Evolutionary conservation across 2,797 vertebrate species (phyloP).

Genomic region (Tachyglossus aculeatus): DNA sequence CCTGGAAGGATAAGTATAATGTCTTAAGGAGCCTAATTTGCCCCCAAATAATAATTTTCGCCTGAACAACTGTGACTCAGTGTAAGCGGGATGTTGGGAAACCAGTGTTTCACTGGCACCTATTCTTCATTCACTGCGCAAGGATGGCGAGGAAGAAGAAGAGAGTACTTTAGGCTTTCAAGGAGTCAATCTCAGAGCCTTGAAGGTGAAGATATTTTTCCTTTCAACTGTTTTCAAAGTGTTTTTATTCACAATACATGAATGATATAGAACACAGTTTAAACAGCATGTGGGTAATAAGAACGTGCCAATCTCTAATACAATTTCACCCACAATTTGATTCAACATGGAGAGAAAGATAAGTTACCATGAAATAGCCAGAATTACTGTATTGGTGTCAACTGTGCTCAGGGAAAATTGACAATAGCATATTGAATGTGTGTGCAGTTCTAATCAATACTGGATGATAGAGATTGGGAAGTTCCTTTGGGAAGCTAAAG

Average conservation of each 20-base stretch:
- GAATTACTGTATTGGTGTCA: not conserved
- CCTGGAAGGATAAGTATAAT: too few relatives aligned
- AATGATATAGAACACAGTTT: slow-evolving; percentile 15
- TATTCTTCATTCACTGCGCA: too few relatives aligned
- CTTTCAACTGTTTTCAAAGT: slow-evolving; percentile 13
- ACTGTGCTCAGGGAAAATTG: slow-evolving; percentile 18
- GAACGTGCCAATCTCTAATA: slow-evolving; percentile 24
- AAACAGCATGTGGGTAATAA: slow-evolving; percentile 32
- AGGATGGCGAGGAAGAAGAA: too few relatives aligned
- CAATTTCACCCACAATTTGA: slow-evolving; percentile 40
- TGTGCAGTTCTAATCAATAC: not conserved
- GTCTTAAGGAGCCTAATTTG: too few relatives aligned
- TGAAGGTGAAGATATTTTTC: slow-evolving; percentile 17
- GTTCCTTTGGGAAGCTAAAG: not conserved
- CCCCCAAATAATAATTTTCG: too few relatives aligned
- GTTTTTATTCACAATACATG: slow-evolving; percentile 15
- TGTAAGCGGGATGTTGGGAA: too few relatives aligned
- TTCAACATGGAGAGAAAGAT: slow-evolving; percentile 21
- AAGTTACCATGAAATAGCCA: slow-evolving; percentile 28
- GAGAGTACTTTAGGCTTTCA: not conserved
- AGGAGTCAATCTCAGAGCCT: not conserved
- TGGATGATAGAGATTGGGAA: not conserved
- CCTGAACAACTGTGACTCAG: too few relatives aligned
- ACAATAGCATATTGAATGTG: slow-evolving; percentile 15
- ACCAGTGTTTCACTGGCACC: too few relatives aligned